These are phyloP conservation scores for Tetrapedia diversipes DNA, from an alignment of 2,888 invertebrate species.

Conservation along the genomic window DNA sequence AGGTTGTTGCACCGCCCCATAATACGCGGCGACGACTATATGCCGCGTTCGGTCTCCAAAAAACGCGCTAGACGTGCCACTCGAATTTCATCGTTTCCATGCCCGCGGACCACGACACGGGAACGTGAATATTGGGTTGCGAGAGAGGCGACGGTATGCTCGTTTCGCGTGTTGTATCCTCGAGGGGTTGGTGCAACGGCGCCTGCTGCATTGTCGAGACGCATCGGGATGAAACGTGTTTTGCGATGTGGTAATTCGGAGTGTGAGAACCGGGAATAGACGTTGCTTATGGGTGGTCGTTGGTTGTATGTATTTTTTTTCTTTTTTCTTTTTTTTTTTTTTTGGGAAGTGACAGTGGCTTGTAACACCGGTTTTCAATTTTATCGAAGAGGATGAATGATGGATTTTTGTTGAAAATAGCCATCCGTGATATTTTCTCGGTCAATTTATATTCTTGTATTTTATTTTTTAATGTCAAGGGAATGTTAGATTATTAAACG, in stretches of 20 bases:
- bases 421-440: too few relatives aligned
- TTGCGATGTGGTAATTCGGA: not conserved
- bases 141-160: not conserved
- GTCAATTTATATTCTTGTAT: too few relatives aligned
- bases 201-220: conserved; percentile 11
- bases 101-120: not conserved
- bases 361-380: too few relatives aligned
- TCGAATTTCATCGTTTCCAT: conserved; percentile 33
- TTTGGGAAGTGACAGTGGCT: too few relatives aligned
- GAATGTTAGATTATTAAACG: too few relatives aligned
- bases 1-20: conserved; percentile 80
- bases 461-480: too few relatives aligned
- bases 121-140: not conserved
- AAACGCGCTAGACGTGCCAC: conserved; percentile 45
- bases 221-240: not conserved
- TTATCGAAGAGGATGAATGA: too few relatives aligned
- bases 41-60: conserved; percentile 38
- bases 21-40: conserved; percentile 56
- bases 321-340: too few relatives aligned
- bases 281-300: not conserved
- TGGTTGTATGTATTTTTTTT: not conserved
- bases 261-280: conserved; percentile 8
- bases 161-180: not conserved
- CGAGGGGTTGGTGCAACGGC: conserved; percentile 9
- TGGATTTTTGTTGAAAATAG: too few relatives aligned